These are phyloP conservation scores for Microcebus griseorufus DNA, from an alignment of 2,113 vertebrate species.

Conservation along the genomic window DNA sequence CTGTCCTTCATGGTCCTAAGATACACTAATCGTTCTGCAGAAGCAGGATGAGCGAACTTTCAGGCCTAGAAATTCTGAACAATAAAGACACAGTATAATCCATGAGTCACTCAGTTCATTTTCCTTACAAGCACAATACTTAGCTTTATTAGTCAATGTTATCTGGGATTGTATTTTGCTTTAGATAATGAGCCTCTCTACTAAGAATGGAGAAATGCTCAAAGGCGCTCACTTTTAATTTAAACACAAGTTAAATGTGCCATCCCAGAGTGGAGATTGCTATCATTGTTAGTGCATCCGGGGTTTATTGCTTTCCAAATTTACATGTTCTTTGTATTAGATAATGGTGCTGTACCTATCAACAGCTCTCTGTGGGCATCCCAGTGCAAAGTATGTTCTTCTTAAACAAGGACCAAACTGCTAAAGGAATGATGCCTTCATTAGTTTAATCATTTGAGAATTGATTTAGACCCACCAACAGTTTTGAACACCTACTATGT, in stretches of 20 bases:
- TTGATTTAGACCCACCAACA: not conserved
- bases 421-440: not conserved
- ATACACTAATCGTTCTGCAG: not conserved
- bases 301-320: conserved; percentile 15
- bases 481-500: not conserved
- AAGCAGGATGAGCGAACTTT: not conserved
- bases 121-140: not conserved
- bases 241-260: conserved; percentile 23
- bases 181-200: conserved; percentile 39
- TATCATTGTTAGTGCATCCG: not conserved
- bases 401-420: not conserved
- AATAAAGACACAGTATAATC: not conserved
- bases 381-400: not conserved
- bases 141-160: conserved; percentile 21
- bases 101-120: not conserved
- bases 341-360: not conserved
- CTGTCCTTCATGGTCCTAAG: not conserved
- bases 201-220: not conserved
- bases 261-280: not conserved
- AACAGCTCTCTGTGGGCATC: not conserved
- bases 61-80: not conserved
- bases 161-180: conserved; percentile 25
- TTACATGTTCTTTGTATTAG: not conserved
- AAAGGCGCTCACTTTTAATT: conserved; percentile 13
- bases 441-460: not conserved